A percentile compares a stretch with the other conserved stretches of the same genome.
Conservation (phyloP, 2,797 vertebrate genomes). For the Hemibagrus guttatus region DNA sequence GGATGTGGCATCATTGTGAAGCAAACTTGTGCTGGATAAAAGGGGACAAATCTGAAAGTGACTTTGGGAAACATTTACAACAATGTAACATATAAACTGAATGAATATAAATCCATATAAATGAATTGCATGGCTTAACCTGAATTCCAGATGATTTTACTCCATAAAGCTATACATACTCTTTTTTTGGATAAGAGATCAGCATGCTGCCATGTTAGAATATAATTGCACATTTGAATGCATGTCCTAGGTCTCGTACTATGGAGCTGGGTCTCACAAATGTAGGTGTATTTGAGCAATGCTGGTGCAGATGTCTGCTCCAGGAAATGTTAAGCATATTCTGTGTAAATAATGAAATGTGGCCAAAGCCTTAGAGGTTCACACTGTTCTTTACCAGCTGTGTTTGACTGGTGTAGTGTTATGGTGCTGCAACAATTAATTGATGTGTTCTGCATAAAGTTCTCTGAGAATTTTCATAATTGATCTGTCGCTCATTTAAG, state of each 20-base stretch:
- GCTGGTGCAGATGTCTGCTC: background rate
- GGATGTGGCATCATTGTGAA: background rate
- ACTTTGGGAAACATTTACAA: background rate
- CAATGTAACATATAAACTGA: background rate
- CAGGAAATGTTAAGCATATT: conserved; percentile 15
- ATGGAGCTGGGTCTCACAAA: background rate
- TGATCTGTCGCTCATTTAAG: background rate
- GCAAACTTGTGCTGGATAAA: background rate
- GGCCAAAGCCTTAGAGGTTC: background rate
- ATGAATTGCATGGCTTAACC: background rate
- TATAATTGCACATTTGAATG: background rate
- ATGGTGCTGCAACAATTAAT: background rate
- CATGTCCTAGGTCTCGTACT: background rate
- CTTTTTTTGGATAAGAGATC: background rate
- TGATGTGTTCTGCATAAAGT: conserved; percentile 4
- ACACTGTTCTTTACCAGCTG: background rate
- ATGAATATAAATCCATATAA: background rate
- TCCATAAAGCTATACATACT: background rate
- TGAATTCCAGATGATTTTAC: background rate
- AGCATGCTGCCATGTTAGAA: background rate
- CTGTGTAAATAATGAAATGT: conserved; percentile 8
- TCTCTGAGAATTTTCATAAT: conserved; percentile 10
- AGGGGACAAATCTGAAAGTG: background rate
- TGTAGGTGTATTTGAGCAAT: background rate
- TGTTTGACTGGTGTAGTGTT: background rate